Base-by-base conservation (phyloP, 2,888 invertebrate species). In the Sinodicranocentrus sp. region DNA sequence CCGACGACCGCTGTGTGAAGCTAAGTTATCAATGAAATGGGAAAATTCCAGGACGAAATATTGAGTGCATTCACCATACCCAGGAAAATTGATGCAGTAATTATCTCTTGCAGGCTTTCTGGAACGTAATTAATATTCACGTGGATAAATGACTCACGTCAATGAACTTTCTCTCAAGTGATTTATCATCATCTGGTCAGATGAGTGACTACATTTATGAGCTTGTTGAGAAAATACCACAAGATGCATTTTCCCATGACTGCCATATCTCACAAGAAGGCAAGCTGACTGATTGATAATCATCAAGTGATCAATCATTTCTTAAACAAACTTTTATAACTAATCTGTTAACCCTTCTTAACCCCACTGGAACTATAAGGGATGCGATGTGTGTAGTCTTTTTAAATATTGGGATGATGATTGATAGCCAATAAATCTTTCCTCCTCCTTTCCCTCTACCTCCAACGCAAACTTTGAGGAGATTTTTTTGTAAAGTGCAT, bases 361-460 rank as follows among this genome's bases (percentile, higher is more conserved):
- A 21, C n/a, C 23, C 3, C 57, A 57, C 23, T 54, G 17, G 25
- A 15, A n/a, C n/a, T n/a, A n/a, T n/a, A n/a, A 44, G 67, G 39
- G 39, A 5, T 8, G 5, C 39, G 39, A 39, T 15, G 67, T 77
- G 77, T 78, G 78, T 19, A 77, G 78, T 44, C 48, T 25, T 57
- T 28, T 59, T 21, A 13, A 25, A 44, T 23, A 1, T 44, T 33
- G 1, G 39, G 13, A 6, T 44, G 61, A 70, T 79, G 79, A 79
- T 79, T 79, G 79, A 79, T 79, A 63, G 79, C 79, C 33, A 79
- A 79, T 79, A 79, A 79, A 79, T 71, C 52, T 76, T 57, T 65
- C 76, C 23, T 26, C n/a, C n/a, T n/a, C n/a, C n/a, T n/a, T n/a
- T n/a, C n/a, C n/a, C n/a, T n/a, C n/a, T n/a, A n/a, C n/a, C n/a